Base-by-base conservation (phyloP, 2,888 invertebrate species). In the Eupithecia subumbrata region DNA sequence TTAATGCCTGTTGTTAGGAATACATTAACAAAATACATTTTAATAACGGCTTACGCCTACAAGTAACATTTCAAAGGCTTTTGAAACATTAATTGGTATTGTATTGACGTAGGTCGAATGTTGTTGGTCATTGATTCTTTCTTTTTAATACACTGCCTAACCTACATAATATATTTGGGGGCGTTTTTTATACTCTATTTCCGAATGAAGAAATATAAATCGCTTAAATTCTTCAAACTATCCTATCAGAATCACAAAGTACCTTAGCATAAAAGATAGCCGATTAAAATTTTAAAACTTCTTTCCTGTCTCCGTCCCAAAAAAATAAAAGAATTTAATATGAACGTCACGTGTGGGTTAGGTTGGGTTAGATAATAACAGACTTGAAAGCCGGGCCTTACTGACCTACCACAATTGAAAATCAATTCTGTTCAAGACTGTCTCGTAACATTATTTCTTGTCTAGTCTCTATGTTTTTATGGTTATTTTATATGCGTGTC, bases 341-440 rank as follows among this genome's bases (percentile, higher is more conserved):
- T 25, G 60, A n/a, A 25, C 25, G 14, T 60, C 60, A 60, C 60
- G 60, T 60, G 60, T 60, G 25, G 25, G 34, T 64, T 18, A 18
- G 3, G n/a, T 40, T 37, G 12, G 40, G 60, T 56, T 73, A 63
- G n/a, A 48, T 64, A 69, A 60, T 64, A 64, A 18, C 64, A 18
- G 64, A 18, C 64, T 64, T 11, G 18, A 34, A 64, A 64, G 68
- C 16, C 74, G 56, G 66, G 69, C 63, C 70, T 60, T 64, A 67
- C 69, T 73, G 79, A 79, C 80, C 79, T 80, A 76, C 74, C 80
- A 66, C 71, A 78, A 76, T 56, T 56, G 63, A 72, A 78, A 79
- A 72, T 76, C 74, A 76, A 75, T 74, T 74, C 64, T 40, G 9
- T 52, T 18, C 5, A 48, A 52, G n/a, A 52, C 52, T 56, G 66